Conservation (phyloP, 1,140 invertebrate species). For the Leptinotarsa undecemlineata region DNA sequence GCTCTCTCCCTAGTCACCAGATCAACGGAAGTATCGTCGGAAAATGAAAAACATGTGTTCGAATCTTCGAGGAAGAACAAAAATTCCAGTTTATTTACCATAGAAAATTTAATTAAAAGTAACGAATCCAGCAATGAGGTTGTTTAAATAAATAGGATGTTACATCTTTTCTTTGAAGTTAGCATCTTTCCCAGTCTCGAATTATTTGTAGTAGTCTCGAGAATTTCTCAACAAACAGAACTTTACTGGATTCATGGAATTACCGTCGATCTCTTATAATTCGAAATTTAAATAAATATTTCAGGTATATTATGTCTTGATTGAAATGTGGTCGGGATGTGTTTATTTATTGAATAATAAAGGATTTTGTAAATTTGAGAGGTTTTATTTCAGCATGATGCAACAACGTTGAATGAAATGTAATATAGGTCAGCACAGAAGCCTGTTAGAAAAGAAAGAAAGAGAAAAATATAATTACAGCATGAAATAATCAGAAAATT, state of each 20-base stretch:
- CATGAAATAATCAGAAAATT: no score
- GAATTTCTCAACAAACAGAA: conserved; percentile 31
- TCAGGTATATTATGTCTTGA: conserved; percentile 5
- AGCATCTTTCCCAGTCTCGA: conserved; percentile 33
- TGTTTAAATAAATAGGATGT: conserved; percentile 46
- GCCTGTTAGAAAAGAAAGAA: no score
- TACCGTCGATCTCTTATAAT: background rate
- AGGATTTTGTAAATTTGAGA: background rate
- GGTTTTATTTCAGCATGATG: no score
- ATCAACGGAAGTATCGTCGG: background rate
- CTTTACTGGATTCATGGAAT: background rate
- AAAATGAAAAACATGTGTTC: conserved; percentile 7
- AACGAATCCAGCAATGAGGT: conserved; percentile 42
- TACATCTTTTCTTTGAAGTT: conserved; percentile 36
- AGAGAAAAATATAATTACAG: no score
- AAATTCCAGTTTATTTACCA: conserved; percentile 52
- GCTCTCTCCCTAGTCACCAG: conserved; percentile 39
- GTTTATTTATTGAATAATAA: background rate
- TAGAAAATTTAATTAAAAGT: conserved; percentile 52
- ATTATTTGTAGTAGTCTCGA: conserved; percentile 38
- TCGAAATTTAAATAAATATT: conserved; percentile 22
- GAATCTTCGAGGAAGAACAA: conserved; percentile 36
- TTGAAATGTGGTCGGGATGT: background rate
- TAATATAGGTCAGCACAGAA: no score
- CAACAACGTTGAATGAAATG: no score